Evolutionary conservation across 2,888 invertebrate species (phyloP), one percentile per base, ranked within the genome.

Genomic region (Stegana nigrithorax): DNA sequence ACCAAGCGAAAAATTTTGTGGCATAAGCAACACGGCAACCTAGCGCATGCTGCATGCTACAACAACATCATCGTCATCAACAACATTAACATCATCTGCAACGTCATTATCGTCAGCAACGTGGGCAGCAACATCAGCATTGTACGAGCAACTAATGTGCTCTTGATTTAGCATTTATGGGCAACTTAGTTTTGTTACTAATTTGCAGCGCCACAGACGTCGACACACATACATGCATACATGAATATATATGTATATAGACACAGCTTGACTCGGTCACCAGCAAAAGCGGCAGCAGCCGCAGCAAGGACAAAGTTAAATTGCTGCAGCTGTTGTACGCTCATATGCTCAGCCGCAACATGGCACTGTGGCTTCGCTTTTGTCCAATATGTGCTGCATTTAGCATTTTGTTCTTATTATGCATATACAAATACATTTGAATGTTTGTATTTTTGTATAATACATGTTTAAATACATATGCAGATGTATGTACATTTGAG

Each of bases 151-250:
- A 53, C 44, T 60, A 59, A 63, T 63, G 58, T 63, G 63, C 63
- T 65, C 63, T 65, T 65, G 62, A 65, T 63, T 62, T 60, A 63
- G 63, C 60, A 63, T 63, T 65, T 63, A 65, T 53, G 32, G 36
- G 17, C 36, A 32, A 36, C 32, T 26, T 55, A 55, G 36, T 50
- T 50, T 26, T 50, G 47, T 25, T 14, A n/a, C 26, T 50, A 25
- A 50, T 50, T 50, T 55, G 27, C 51, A 1, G 10, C 17, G 14
- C 39, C 27, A 51, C 27, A 51, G n/a, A 27, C n/a, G 14, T 23
- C 17, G 27, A 29, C 19, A 14, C 27, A 27, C 23, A 59, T n/a
- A 25, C 8, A 58, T 26, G 27, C 12, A 45, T 5, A 26, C n/a
- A 14, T 8, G 19, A 7, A n/a, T 7, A 39, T 42, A 5, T n/a